phyloP scores from a whole-genome alignment of 2,113 vertebrate species.

The Barnardius zonarius region DNA sequence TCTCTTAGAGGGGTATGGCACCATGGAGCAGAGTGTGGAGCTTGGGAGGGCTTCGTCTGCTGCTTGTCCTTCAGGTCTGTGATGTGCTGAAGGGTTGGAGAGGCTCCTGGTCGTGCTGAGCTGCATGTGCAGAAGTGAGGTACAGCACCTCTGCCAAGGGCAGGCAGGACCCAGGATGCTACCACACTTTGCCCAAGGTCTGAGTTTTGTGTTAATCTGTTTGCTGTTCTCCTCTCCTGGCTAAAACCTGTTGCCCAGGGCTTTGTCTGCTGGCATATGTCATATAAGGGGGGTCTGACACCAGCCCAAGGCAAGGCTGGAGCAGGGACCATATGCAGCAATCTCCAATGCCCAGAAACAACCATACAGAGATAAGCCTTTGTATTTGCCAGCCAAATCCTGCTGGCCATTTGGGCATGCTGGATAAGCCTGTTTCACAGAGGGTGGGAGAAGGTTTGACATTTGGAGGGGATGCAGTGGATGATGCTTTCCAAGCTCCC shows the following conservation, averaged over 20 bases:
- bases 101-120: background rate
- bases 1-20: background rate
- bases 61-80: background rate
- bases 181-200: background rate
- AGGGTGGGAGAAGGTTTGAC: background rate
- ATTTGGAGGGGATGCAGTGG: background rate
- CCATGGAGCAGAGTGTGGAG: background rate
- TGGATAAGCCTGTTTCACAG: background rate
- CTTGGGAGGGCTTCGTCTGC: background rate
- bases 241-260: background rate
- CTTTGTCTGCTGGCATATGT: background rate
- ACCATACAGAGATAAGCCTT: rapidly evolving
- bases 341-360: background rate
- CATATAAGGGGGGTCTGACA: rapidly evolving
- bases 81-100: background rate
- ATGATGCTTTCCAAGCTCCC: background rate
- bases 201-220: background rate
- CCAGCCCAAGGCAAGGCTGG: background rate
- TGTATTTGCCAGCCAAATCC: background rate
- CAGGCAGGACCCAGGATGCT: background rate
- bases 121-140: background rate
- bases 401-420: background rate
- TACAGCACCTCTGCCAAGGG: background rate
- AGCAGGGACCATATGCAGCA: background rate
- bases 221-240: background rate